Evolutionary conservation across 2,888 invertebrate genomes (phyloP), one percentile per base, ranked within the genome.

Genomic region (Tetranychus truncatus): DNA sequence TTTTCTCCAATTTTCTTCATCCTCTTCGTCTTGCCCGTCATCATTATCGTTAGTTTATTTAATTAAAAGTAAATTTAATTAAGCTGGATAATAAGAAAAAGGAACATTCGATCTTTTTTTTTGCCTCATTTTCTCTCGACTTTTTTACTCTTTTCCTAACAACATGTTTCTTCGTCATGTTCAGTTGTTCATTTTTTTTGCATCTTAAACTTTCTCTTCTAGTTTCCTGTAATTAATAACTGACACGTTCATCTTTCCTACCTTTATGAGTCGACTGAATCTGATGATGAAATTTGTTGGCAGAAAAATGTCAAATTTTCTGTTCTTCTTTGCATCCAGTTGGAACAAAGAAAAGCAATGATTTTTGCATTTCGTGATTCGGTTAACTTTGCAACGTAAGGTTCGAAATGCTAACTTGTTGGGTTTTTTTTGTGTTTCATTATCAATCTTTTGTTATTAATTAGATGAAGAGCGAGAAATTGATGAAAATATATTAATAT

Each of bases 1-100:
- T 34, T 34, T 34, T 34, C 4, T 1, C 24, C 34, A 3, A 1
- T 24, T 24, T 24, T 55, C 55, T 55, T 55, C 55, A 55, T 7
- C 55, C 0, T 34, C 34, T 34, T 34, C 34, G 34, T 34, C 34
- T 34, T 34, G 34, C 34, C 5, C 34, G 4, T 34, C 34, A 34
- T 34, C 5, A 34, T 34, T 34, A 34, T 34, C 34, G 34, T 34
- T 34, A 34, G 34, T 34, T 34, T 34, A 34, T 34, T 55, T 55
- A 55, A 55, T 55, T 55, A 55, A 55, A 55, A 55, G 55, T 55
- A 55, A 55, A 55, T 55, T 55, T 55, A 55, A 55, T 55, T 55
- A 55, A 55, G 55, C 55, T 55, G 55, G 6, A 55, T 55, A 2
- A 15, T 55, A 15, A 55, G 11, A 15, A 15, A 9, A 15, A 55